Evolutionary conservation across 2,113 vertebrate genomes (phyloP).

Genomic region (Meles meles): DNA sequence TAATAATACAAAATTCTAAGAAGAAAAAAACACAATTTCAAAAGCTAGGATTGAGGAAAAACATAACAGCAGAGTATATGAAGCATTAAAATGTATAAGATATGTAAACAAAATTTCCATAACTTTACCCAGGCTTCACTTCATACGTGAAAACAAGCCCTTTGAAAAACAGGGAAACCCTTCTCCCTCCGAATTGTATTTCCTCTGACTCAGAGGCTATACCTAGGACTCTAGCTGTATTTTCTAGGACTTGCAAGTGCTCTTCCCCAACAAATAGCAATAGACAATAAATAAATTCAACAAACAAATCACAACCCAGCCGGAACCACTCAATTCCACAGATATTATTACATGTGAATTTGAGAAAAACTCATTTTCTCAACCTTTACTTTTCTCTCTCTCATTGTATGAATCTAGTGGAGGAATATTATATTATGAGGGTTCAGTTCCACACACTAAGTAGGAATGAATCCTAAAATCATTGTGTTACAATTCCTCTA

Average conservation of each 20-base stretch:
- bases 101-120: background rate
- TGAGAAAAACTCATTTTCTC: background rate
- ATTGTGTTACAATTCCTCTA: background rate
- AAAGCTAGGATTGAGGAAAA: background rate
- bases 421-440: background rate
- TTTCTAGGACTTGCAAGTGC: background rate
- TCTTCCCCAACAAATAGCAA: background rate
- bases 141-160: background rate
- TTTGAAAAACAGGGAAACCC: background rate
- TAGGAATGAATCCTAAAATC: background rate
- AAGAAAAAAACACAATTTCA: background rate
- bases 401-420: background rate
- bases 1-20: background rate
- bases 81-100: background rate
- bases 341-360: background rate
- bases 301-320: background rate
- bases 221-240: too few species aligned
- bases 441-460: fast-evolving
- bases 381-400: background rate
- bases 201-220: background rate
- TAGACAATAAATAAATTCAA: background rate
- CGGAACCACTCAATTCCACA: background rate
- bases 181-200: background rate
- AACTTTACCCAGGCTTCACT: background rate
- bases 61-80: background rate